phyloP scores from a whole-genome alignment of 2,113 vertebrate species.

The Drymodes brunneopygia region DNA sequence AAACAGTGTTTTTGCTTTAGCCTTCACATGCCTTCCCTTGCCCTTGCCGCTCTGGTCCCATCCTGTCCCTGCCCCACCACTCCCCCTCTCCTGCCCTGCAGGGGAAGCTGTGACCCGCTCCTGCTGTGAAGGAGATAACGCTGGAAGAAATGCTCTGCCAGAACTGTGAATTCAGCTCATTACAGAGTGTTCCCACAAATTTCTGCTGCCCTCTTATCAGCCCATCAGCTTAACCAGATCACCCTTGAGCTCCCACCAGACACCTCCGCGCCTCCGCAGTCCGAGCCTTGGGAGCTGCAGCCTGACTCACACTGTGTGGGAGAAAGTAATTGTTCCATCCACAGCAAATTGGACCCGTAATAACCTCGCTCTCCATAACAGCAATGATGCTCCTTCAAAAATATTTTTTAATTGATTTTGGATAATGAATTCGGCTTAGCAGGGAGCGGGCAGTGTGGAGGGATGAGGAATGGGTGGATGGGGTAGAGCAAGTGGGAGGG shows the following conservation, averaged over 20 bases:
- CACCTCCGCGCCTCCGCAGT: background rate
- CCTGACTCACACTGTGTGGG: conserved; percentile 51
- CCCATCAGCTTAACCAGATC: background rate
- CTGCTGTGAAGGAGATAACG: background rate
- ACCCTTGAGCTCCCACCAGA: background rate
- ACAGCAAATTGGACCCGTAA: background rate
- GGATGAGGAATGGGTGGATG: background rate
- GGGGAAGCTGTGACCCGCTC: background rate
- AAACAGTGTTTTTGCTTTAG: background rate
- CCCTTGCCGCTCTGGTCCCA: background rate
- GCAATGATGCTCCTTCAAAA: background rate
- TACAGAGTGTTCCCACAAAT: background rate
- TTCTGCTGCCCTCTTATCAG: background rate
- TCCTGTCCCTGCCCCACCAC: background rate
- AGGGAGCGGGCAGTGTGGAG: background rate
- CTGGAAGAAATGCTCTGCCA: background rate
- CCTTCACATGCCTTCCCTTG: background rate
- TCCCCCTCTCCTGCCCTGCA: background rate
- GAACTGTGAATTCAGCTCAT: background rate
- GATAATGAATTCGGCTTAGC: background rate
- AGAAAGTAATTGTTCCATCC: conserved; percentile 15
- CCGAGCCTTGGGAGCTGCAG: background rate
- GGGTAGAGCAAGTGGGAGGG: background rate
- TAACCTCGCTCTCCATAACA: background rate
- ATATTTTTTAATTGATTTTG: background rate